Evolutionary conservation across 1,140 invertebrate genomes (phyloP).

Genomic region (Scylla paramamosain): DNA sequence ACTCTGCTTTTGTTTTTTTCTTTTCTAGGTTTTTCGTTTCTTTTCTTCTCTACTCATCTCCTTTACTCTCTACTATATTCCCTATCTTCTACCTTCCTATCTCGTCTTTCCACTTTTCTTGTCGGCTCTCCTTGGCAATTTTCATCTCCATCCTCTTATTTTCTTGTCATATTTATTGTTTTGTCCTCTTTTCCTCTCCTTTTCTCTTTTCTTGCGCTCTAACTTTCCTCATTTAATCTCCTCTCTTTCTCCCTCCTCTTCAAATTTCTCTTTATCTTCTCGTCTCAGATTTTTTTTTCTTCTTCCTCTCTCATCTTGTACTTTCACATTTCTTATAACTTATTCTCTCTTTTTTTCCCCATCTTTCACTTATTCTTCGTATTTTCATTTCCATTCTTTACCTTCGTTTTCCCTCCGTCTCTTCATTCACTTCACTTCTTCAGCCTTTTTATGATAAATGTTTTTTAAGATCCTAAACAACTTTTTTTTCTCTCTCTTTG

Average conservation of each 20-base stretch:
- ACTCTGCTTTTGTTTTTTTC: background rate
- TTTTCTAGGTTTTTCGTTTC: background rate
- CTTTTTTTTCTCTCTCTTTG: no score
- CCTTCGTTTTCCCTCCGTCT: no score
- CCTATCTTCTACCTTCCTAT: background rate
- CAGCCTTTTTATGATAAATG: no score
- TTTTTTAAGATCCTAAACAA: no score
- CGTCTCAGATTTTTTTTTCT: background rate
- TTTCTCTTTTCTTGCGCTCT: background rate
- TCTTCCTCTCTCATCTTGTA: no score
- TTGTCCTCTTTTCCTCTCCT: no score
- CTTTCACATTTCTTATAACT: background rate
- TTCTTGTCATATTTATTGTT: no score
- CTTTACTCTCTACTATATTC: background rate
- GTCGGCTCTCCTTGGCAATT: no score
- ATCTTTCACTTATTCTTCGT: background rate
- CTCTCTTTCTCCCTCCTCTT: background rate
- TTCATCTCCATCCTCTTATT: no score
- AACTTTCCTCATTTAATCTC: background rate
- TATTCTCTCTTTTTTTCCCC: background rate
- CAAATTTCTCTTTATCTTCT: slow-evolving; percentile 2
- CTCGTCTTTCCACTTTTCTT: no score
- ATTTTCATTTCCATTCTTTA: background rate
- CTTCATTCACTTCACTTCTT: no score
- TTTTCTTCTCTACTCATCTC: background rate